These are phyloP conservation scores for Thymallus thymallus DNA, from an alignment of 2,113 vertebrate genomes.

Conservation along the genomic window DNA sequence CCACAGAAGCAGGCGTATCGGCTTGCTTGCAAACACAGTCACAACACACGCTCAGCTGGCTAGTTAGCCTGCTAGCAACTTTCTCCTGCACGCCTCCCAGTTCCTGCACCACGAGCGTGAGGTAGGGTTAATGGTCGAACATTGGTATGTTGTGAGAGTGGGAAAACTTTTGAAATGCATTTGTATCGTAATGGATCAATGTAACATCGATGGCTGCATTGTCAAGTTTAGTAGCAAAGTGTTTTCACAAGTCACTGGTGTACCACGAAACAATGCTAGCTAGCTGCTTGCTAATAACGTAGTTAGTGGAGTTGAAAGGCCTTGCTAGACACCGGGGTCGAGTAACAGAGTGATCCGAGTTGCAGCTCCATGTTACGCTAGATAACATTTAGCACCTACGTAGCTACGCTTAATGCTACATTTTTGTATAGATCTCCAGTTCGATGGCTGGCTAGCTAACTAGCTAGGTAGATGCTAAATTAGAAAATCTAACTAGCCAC, in stretches of 20 bases:
- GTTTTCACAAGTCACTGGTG: not conserved
- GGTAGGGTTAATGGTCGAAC: not conserved
- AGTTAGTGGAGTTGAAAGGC: too few relatives aligned
- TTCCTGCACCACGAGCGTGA: conserved; percentile 5
- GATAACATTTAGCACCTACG: not conserved
- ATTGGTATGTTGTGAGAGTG: not conserved
- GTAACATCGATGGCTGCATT: too few relatives aligned
- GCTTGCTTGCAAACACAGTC: not conserved
- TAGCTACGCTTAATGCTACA: not conserved
- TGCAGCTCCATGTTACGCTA: not conserved
- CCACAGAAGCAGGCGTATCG: not conserved
- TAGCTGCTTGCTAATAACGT: not conserved
- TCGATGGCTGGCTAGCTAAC: not conserved
- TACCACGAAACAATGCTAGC: conserved; percentile 6
- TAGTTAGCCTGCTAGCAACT: conserved; percentile 7
- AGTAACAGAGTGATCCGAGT: conserved; percentile 5
- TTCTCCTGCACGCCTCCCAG: not conserved
- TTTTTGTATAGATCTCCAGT: not conserved
- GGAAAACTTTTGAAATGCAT: not conserved
- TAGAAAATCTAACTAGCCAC: too few relatives aligned
- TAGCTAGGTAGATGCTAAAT: not conserved
- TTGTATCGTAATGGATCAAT: too few relatives aligned
- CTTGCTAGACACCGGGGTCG: not conserved
- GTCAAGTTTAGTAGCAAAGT: too few relatives aligned
- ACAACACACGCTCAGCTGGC: not conserved